These are phyloP conservation scores for Conopomorpha cramerella DNA, from an alignment of 1,140 invertebrate species.

Conservation along the genomic window DNA sequence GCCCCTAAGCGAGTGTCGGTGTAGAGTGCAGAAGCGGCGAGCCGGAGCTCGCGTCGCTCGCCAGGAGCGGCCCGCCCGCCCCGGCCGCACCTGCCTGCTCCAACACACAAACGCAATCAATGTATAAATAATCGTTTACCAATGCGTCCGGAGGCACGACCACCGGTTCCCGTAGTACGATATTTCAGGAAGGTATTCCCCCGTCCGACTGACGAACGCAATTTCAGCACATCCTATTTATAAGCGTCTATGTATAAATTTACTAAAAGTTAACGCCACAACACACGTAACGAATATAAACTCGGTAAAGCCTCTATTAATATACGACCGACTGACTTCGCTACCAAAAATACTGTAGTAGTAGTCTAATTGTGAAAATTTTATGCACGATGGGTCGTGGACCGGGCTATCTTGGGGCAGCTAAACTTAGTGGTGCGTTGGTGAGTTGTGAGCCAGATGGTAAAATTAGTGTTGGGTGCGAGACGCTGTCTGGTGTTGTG, in stretches of 20 bases:
- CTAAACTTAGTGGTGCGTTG: conserved; percentile 63
- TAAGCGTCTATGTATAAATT: conserved; percentile 62
- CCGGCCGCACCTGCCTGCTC: conserved; percentile 9
- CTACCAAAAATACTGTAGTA: conserved; percentile 64
- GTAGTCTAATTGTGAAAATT: conserved; percentile 63
- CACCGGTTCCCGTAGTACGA: conserved; percentile 52
- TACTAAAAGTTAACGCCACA: conserved; percentile 60
- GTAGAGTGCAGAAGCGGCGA: background rate
- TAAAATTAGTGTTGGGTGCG: conserved; percentile 55
- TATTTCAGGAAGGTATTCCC: conserved; percentile 61
- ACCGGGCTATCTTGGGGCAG: conserved; percentile 60
- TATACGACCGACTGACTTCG: conserved; percentile 60
- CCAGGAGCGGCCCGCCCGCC: conserved; percentile 9
- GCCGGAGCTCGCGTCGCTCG: background rate
- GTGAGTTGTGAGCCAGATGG: conserved; percentile 40
- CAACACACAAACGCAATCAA: conserved; percentile 22
- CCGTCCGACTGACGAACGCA: conserved; percentile 52
- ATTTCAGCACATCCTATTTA: conserved; percentile 59
- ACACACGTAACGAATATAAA: conserved; percentile 61
- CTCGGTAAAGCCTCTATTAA: conserved; percentile 61
- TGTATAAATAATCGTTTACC: conserved; percentile 60
- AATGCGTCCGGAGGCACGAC: conserved; percentile 54
- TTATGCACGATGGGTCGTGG: conserved; percentile 59
- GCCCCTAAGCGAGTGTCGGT: background rate
- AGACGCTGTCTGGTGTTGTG: conserved; percentile 56